phyloP scores from a whole-genome alignment of 2,888 invertebrate genomes.

The Unio delphinus region DNA sequence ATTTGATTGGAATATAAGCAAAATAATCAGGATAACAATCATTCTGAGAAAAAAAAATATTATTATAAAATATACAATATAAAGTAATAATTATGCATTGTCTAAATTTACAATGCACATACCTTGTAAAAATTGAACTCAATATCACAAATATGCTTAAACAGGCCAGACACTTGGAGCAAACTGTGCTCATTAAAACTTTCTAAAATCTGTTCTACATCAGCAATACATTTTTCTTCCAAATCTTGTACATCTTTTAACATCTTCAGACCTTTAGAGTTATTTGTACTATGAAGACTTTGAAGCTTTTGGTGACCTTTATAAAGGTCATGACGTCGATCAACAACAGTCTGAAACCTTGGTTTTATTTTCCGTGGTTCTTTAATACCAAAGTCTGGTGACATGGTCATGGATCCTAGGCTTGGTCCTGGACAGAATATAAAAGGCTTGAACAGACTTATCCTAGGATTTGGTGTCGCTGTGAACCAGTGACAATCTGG shows the following conservation, averaged over 20 bases:
- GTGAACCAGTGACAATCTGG: slow-evolving; percentile 83
- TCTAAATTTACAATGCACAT: not conserved
- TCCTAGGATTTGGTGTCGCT: slow-evolving; percentile 83
- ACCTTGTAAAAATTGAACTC: slow-evolving; percentile 73
- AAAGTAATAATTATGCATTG: not conserved
- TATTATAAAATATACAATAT: too few relatives aligned
- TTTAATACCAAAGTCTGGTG: slow-evolving; percentile 71
- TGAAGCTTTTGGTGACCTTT: slow-evolving; percentile 77
- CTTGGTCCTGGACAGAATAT: slow-evolving; percentile 68
- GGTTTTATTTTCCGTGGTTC: slow-evolving; percentile 67
- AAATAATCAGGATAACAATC: too few relatives aligned
- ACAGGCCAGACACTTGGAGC: slow-evolving; percentile 68
- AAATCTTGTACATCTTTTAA: slow-evolving; percentile 71
- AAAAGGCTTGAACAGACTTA: slow-evolving; percentile 87
- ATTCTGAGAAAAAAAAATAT: too few relatives aligned
- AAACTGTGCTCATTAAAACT: slow-evolving; percentile 61
- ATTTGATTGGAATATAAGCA: too few relatives aligned
- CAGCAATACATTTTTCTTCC: slow-evolving; percentile 69
- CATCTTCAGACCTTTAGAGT: slow-evolving; percentile 52
- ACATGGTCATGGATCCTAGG: slow-evolving; percentile 73
- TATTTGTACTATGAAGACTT: slow-evolving; percentile 35
- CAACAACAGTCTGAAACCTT: slow-evolving; percentile 67
- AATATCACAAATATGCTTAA: slow-evolving; percentile 70
- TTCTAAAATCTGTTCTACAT: slow-evolving; percentile 67
- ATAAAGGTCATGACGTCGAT: slow-evolving; percentile 77